phyloP scores from a whole-genome alignment of 2,113 vertebrate species.

The Euleptes europaea region DNA sequence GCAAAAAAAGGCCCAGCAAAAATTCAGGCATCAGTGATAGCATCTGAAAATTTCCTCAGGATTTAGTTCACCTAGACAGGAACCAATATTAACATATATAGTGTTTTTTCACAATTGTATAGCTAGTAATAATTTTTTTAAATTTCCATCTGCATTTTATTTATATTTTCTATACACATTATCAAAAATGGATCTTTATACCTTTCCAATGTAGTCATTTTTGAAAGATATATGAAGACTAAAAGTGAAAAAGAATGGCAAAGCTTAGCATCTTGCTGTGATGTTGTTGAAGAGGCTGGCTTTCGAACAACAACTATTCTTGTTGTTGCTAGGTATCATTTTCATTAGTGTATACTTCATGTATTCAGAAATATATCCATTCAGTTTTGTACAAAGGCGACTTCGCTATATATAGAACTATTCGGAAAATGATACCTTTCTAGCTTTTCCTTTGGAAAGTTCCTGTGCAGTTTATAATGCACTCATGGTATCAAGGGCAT shows the following conservation, averaged over 20 bases:
- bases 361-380: neutral
- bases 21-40: neutral
- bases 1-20: neutral
- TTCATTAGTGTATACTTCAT: neutral
- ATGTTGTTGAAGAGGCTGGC: neutral
- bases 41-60: slow-evolving; percentile 4
- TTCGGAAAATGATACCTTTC: neutral
- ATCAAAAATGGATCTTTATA: neutral
- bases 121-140: slow-evolving; percentile 29
- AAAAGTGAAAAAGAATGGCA: slow-evolving; percentile 22
- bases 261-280: neutral
- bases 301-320: neutral
- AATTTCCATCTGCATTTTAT: slow-evolving; percentile 29
- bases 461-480: neutral
- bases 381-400: neutral
- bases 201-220: neutral
- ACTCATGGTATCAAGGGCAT: neutral
- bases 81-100: slow-evolving; percentile 34
- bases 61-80: slow-evolving; percentile 23
- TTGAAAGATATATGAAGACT: neutral
- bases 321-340: neutral
- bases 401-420: neutral
- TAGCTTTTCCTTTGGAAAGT: neutral
- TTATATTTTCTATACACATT: slow-evolving; percentile 29
- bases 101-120: slow-evolving; percentile 24